A percentile compares a stretch with the other conserved stretches of the same genome.
phyloP scores from a whole-genome alignment of 2,888 invertebrate genomes.

The Callosobruchus maculatus region DNA sequence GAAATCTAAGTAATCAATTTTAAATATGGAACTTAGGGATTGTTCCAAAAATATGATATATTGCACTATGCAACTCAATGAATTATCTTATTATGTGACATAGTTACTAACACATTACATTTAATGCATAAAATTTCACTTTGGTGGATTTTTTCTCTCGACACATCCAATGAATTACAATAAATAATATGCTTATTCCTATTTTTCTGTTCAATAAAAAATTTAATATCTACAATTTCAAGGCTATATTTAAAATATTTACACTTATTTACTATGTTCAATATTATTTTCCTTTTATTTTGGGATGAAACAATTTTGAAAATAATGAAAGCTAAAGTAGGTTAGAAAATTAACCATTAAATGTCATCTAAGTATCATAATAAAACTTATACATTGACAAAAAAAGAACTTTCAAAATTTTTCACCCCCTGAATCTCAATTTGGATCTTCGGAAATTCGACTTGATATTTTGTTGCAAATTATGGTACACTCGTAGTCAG shows the following conservation, averaged over 20 bases:
- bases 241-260: conserved; percentile 33
- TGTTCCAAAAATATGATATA: too few species aligned
- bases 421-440: conserved; percentile 16
- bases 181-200: conserved; percentile 37
- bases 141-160: conserved; percentile 23
- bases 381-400: conserved; percentile 3
- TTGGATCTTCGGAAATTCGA: conserved; percentile 21
- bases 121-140: conserved; percentile 15
- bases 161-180: conserved; percentile 24
- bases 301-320: conserved; percentile 2
- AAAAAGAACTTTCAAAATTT: conserved; percentile 6
- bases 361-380: neutral
- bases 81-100: neutral
- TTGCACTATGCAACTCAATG: too few species aligned
- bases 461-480: neutral
- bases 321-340: conserved; percentile 1
- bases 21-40: too few species aligned
- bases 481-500: neutral
- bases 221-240: conserved; percentile 44
- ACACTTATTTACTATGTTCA: conserved; percentile 24
- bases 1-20: too few species aligned
- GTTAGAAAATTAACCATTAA: neutral
- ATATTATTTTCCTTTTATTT: neutral
- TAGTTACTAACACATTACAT: neutral
- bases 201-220: conserved; percentile 38